Conservation (phyloP, 2,888 invertebrate genomes). For the Cyaniris semiargus region DNA sequence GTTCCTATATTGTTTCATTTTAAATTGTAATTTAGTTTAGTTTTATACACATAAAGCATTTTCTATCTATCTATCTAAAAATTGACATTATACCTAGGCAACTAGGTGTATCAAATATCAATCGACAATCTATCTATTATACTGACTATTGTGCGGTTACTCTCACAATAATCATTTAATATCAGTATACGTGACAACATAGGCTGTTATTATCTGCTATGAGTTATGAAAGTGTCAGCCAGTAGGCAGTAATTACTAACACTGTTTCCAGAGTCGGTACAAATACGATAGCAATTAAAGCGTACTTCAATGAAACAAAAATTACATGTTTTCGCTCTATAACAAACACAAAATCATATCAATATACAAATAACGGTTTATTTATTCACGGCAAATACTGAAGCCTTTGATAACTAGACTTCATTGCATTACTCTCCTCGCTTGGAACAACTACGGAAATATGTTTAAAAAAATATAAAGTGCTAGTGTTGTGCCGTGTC, state of each 20-base stretch:
- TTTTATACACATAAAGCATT: too few relatives aligned
- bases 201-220: background rate
- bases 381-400: conserved; percentile 20
- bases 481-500: background rate
- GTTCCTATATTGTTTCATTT: too few relatives aligned
- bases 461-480: background rate
- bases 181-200: background rate
- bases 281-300: conserved; percentile 3
- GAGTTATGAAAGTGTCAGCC: conserved; percentile 15
- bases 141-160: background rate
- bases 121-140: too few relatives aligned
- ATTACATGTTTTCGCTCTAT: conserved; percentile 23
- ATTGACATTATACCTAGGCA: too few relatives aligned
- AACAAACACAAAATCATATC: conserved; percentile 27
- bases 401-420: conserved; percentile 12
- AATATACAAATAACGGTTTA: conserved; percentile 26
- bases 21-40: too few relatives aligned
- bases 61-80: too few relatives aligned
- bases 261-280: background rate
- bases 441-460: background rate
- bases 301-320: background rate
- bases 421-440: background rate
- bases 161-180: conserved; percentile 12
- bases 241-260: background rate
- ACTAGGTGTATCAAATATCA: too few relatives aligned